A percentile compares a stretch with the other conserved stretches of the same genome.
phyloP scores from a whole-genome alignment of 2,888 invertebrate genomes.

The Diabrotica balteata region DNA sequence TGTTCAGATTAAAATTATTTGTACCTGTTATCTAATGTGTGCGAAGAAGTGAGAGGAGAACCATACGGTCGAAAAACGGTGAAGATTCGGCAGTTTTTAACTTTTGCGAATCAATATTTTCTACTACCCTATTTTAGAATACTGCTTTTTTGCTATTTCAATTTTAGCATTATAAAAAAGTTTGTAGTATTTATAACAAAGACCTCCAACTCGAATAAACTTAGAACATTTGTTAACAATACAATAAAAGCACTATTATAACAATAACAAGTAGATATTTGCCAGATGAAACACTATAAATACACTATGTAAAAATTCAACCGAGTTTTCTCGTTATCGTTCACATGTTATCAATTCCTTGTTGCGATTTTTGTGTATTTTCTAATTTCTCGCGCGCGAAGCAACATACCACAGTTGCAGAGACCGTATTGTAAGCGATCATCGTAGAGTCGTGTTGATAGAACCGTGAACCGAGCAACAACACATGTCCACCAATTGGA shows the following conservation, averaged over 20 bases:
- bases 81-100: conserved; percentile 1
- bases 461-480: conserved; percentile 12
- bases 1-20: background rate
- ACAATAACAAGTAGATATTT: conserved; percentile 22
- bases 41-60: conserved; percentile 16
- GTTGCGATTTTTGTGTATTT: background rate
- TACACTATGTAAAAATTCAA: conserved; percentile 1
- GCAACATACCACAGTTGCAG: conserved; percentile 8
- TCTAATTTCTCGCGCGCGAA: conserved; percentile 1
- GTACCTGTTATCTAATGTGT: conserved; percentile 4
- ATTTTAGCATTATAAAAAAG: conserved; percentile 19
- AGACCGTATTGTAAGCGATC: conserved; percentile 4
- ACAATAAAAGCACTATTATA: conserved; percentile 25
- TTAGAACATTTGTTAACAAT: conserved; percentile 20
- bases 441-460: conserved; percentile 10
- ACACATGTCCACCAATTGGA: conserved; percentile 33
- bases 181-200: conserved; percentile 6
- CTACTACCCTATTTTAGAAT: conserved; percentile 49
- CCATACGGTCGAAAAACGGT: conserved; percentile 3
- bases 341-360: conserved; percentile 9
- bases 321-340: background rate
- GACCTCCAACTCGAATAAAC: conserved; percentile 20
- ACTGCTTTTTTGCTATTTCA: conserved; percentile 47
- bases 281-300: conserved; percentile 7
- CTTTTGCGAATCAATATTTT: conserved; percentile 28